Conservation (phyloP, 2,888 invertebrate genomes). For the Philonicus albiceps region DNA sequence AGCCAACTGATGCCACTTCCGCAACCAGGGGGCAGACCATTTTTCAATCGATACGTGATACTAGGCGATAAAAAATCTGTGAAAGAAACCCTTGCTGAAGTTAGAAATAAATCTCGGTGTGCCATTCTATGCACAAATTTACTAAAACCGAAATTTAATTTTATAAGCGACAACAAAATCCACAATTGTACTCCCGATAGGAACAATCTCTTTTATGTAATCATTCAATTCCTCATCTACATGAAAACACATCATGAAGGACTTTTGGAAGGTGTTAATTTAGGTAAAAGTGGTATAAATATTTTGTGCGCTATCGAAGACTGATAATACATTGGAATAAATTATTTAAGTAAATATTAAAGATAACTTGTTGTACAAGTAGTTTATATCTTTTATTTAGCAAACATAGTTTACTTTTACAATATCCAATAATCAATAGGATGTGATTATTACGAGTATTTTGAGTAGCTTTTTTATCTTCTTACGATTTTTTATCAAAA, state of each 20-base stretch:
- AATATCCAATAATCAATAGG: too few species aligned
- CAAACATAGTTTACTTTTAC: background rate
- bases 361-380: background rate
- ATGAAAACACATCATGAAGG: constrained; percentile 78
- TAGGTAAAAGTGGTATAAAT: constrained; percentile 83
- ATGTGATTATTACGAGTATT: too few species aligned
- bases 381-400: background rate
- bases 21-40: constrained; percentile 73
- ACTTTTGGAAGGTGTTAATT: constrained; percentile 78
- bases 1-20: constrained; percentile 75
- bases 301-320: constrained; percentile 81
- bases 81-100: constrained; percentile 58
- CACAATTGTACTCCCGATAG: constrained; percentile 79
- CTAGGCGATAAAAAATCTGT: constrained; percentile 60
- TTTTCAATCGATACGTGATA: constrained; percentile 65
- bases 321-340: constrained; percentile 49
- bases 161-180: constrained; percentile 69
- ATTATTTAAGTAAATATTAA: background rate
- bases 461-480: too few species aligned
- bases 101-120: constrained; percentile 61
- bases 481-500: too few species aligned
- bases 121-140: constrained; percentile 60
- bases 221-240: constrained; percentile 81
- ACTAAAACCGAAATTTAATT: constrained; percentile 62
- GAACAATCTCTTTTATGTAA: constrained; percentile 87